A percentile compares a stretch with the other conserved stretches of the same genome.
phyloP scores from a whole-genome alignment of 2,797 vertebrate species.

The Ctenosaura bakeri region DNA sequence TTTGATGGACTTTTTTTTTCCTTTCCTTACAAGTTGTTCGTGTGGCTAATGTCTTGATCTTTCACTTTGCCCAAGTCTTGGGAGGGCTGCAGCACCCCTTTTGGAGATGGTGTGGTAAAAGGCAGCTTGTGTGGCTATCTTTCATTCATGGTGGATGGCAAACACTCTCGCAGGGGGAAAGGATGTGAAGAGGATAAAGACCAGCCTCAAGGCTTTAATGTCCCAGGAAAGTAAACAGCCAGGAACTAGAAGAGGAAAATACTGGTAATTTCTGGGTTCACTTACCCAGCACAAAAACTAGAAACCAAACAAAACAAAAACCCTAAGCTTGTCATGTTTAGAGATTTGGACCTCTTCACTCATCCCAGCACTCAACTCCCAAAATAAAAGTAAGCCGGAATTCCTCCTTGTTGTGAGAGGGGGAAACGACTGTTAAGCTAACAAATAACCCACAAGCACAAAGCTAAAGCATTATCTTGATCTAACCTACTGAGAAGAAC shows the following conservation, averaged over 20 bases:
- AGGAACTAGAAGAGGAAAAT: slow-evolving; percentile 71
- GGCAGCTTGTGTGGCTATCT: slow-evolving; percentile 67
- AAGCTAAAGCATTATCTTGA: slow-evolving; percentile 41
- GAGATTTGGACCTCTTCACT: slow-evolving; percentile 15
- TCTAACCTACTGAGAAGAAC: slow-evolving; percentile 35
- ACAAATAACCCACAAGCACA: neutral
- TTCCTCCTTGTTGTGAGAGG: neutral
- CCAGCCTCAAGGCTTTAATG: slow-evolving; percentile 63
- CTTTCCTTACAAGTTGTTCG: slow-evolving; percentile 72
- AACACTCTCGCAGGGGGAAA: slow-evolving; percentile 62
- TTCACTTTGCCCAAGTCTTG: slow-evolving; percentile 72
- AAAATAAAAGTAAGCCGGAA: slow-evolving; percentile 44
- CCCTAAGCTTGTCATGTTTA: slow-evolving; percentile 25
- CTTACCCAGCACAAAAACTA: slow-evolving; percentile 52
- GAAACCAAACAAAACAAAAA: neutral
- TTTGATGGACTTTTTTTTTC: slow-evolving; percentile 56
- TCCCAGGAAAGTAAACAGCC: slow-evolving; percentile 74
- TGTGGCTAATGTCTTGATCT: slow-evolving; percentile 75
- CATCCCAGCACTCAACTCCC: slow-evolving; percentile 39
- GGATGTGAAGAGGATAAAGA: slow-evolving; percentile 67
- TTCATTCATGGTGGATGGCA: slow-evolving; percentile 70
- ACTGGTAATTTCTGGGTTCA: slow-evolving; percentile 72
- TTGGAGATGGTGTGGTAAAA: slow-evolving; percentile 68
- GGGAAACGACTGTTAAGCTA: neutral
- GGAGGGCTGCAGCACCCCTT: slow-evolving; percentile 74